Conservation (phyloP, 1,140 invertebrate genomes). For the Aphelenchoides fujianensis region DNA sequence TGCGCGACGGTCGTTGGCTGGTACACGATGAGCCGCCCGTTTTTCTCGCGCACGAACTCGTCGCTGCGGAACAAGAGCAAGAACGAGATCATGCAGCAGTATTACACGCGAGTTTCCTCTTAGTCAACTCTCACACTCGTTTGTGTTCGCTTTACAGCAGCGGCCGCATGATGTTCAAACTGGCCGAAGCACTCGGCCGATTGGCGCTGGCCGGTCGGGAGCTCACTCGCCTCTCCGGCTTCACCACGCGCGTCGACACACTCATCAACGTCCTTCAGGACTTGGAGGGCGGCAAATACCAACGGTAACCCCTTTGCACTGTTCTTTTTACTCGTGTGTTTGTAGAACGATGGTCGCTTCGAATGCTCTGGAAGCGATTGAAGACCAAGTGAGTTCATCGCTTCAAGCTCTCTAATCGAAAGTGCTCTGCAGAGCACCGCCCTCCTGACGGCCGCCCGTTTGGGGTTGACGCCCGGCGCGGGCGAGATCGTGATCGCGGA, state of each 20-base stretch:
- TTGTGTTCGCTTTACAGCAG: too few relatives aligned
- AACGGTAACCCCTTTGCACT: too few relatives aligned
- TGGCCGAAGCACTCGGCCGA: conserved; percentile 92
- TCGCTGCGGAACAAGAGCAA: conserved; percentile 57
- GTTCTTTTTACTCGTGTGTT: too few relatives aligned
- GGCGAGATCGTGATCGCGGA: conserved; percentile 81
- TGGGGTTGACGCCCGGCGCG: conserved; percentile 68
- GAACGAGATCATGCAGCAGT: conserved; percentile 67
- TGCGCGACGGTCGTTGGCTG: conserved; percentile 90
- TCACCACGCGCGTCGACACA: conserved; percentile 85
- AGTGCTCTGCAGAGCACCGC: neutral
- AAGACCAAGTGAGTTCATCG: conserved; percentile 19
- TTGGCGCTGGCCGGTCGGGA: conserved; percentile 88
- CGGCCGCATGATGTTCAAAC: conserved; percentile 90
- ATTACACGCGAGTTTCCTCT: too few relatives aligned
- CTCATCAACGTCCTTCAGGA: conserved; percentile 81
- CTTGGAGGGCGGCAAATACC: conserved; percentile 70
- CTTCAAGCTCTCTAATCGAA: neutral
- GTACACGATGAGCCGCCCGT: conserved; percentile 87
- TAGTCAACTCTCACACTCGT: too few relatives aligned
- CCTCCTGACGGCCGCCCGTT: neutral
- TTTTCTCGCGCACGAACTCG: conserved; percentile 71
- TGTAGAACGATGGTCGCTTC: conserved; percentile 43
- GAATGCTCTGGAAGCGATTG: neutral
- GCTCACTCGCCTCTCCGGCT: conserved; percentile 85